These are phyloP conservation scores for Sus cebifrons DNA, from an alignment of 2,797 vertebrate species.

Conservation along the genomic window DNA sequence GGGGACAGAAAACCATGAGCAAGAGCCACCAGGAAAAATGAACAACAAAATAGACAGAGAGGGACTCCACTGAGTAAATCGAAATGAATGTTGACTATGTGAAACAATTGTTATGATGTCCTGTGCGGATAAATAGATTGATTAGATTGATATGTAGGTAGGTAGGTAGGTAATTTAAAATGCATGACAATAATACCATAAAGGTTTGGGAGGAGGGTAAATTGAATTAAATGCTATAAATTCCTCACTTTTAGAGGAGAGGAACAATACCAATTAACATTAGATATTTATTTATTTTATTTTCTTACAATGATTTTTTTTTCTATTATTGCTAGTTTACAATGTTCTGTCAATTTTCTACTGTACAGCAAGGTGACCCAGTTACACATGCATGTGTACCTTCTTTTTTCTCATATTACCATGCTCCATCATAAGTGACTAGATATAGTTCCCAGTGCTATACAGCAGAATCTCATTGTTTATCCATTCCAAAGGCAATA, in stretches of 20 bases:
- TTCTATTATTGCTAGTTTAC: too few species aligned
- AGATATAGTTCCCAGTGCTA: too few species aligned
- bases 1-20: not conserved
- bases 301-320: too few species aligned
- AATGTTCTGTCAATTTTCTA: too few species aligned
- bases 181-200: not conserved
- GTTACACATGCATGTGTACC: too few species aligned
- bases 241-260: not conserved
- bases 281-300: not conserved
- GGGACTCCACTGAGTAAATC: not conserved
- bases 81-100: not conserved
- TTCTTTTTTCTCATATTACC: too few species aligned
- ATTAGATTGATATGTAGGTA: too few species aligned
- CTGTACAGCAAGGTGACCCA: too few species aligned
- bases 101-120: not conserved
- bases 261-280: conserved; percentile 15
- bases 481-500: too few species aligned
- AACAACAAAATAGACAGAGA: conserved; percentile 28
- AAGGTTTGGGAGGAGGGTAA: not conserved
- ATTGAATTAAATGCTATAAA: not conserved
- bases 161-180: not conserved
- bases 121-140: not conserved
- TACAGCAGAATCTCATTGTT: too few species aligned
- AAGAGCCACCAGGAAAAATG: not conserved
- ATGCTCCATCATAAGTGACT: too few species aligned